phyloP scores from a whole-genome alignment of 2,113 vertebrate genomes.

The Eonycteris spelaea region DNA sequence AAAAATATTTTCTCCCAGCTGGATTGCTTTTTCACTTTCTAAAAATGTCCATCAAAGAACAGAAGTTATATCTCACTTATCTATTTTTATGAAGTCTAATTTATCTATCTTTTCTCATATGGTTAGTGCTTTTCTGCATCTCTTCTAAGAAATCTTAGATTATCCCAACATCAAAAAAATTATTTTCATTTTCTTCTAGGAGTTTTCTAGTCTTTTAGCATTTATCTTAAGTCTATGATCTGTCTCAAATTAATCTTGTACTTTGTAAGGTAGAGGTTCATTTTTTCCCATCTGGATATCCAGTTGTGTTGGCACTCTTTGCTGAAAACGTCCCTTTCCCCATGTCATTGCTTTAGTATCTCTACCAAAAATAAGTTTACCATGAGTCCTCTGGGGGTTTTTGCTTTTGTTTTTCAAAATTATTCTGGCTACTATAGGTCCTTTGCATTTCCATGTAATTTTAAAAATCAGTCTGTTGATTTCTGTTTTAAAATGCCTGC shows the following conservation, averaged over 20 bases:
- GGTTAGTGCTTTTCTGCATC: not conserved
- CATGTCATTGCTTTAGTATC: not conserved
- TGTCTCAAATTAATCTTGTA: not conserved
- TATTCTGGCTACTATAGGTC: not conserved
- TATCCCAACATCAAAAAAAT: not conserved
- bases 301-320: not conserved
- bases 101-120: not conserved
- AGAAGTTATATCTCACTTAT: not conserved
- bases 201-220: not conserved
- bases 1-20: not conserved
- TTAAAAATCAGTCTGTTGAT: not conserved
- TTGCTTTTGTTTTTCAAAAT: not conserved
- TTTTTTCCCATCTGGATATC: not conserved
- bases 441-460: not conserved
- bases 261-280: not conserved
- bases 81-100: not conserved
- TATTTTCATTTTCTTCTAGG: not conserved
- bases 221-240: not conserved
- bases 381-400: not conserved
- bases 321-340: not conserved
- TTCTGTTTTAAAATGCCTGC: not conserved
- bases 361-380: not conserved
- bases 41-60: not conserved
- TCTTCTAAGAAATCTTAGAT: not conserved
- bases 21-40: not conserved